Conservation (phyloP, 1,140 invertebrate species). For the Drosophila jambulina region DNA sequence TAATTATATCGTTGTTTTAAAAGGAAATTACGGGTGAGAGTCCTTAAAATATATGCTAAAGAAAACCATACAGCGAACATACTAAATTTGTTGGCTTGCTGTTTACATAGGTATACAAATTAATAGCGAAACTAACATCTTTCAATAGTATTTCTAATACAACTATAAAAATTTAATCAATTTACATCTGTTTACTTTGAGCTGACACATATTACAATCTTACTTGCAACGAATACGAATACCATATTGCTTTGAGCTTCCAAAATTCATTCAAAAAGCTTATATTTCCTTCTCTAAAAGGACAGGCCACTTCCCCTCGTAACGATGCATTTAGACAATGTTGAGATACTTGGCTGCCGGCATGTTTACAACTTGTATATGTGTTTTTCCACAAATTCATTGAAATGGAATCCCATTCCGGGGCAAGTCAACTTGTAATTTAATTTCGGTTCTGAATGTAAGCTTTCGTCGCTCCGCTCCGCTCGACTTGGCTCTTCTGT, state of each 20-base stretch:
- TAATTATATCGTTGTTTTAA: conserved; percentile 6
- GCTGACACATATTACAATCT: neutral
- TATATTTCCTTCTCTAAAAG: neutral
- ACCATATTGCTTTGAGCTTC: neutral
- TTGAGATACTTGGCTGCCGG: conserved; percentile 14
- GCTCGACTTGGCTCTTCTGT: conserved; percentile 23
- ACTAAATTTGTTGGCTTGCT: too few species aligned
- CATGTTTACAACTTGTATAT: conserved; percentile 22
- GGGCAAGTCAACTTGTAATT: conserved; percentile 43
- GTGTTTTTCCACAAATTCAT: conserved; percentile 25
- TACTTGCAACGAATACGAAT: neutral
- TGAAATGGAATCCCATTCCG: conserved; percentile 47
- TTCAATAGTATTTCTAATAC: neutral
- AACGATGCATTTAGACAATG: conserved; percentile 29
- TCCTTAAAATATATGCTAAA: neutral
- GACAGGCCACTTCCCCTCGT: neutral
- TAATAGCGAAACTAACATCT: neutral
- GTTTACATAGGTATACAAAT: neutral
- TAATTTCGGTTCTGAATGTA: conserved; percentile 44
- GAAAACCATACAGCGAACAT: neutral
- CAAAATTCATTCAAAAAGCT: neutral
- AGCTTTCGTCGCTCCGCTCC: conserved; percentile 24
- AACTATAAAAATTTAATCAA: neutral
- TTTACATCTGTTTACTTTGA: neutral
- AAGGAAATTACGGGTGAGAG: neutral